A percentile compares a stretch with the other conserved stretches of the same genome.
phyloP scores from a whole-genome alignment of 2,113 vertebrate species.

The Tachuris rubrigastra region DNA sequence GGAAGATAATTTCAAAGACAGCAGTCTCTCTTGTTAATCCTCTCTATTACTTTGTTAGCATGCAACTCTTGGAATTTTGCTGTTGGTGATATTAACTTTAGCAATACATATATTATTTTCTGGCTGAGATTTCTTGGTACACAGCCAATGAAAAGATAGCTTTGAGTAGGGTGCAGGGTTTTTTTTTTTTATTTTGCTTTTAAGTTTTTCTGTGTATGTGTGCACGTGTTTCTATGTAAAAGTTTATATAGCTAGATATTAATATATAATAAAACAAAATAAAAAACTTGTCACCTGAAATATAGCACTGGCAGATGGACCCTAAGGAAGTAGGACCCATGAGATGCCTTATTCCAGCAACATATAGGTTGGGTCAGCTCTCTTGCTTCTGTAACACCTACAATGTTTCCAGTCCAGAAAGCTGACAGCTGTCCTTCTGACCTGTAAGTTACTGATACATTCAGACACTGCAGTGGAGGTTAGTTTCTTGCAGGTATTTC shows the following conservation, averaged over 20 bases:
- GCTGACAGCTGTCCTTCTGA: not conserved
- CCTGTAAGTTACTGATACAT: not conserved
- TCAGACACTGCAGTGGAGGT: not conserved
- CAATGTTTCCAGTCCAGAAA: not conserved
- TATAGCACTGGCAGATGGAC: not conserved
- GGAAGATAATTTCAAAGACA: not conserved
- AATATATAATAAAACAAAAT: not conserved
- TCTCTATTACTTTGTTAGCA: not conserved
- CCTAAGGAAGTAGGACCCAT: not conserved
- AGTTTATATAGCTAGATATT: not conserved
- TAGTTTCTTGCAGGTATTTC: not conserved
- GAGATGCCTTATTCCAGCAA: not conserved
- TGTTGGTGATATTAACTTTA: not conserved
- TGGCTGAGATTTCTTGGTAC: not conserved
- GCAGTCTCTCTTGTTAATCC: not conserved
- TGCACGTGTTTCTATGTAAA: not conserved
- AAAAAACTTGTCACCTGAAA: not conserved
- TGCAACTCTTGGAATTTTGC: not conserved
- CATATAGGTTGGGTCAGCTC: not conserved
- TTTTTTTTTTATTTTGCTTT: not conserved
- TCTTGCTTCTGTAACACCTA: rapidly evolving
- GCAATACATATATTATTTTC: not conserved
- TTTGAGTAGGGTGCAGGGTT: not conserved
- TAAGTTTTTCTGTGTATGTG: not conserved
- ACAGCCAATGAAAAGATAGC: not conserved